Percentiles rank a stretch among this genome's conserved stretches.
Conservation (phyloP, 2,797 vertebrate genomes). For the Peromyscus aztecus region DNA sequence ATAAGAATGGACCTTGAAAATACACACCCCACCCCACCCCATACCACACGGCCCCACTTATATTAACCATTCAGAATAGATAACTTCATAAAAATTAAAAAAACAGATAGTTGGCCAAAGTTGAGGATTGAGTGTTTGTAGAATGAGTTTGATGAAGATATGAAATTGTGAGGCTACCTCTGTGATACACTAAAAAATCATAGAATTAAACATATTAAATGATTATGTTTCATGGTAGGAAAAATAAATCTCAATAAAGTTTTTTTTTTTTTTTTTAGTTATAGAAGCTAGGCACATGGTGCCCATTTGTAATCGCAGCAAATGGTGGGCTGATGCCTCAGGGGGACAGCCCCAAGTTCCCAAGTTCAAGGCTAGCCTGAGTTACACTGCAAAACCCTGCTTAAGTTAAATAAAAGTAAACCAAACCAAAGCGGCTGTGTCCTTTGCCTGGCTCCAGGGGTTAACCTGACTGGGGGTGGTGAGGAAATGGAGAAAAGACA, state of each 20-base stretch:
- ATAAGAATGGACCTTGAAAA: not conserved
- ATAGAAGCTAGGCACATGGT: not conserved
- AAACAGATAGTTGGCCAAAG: not conserved
- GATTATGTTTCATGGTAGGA: not conserved
- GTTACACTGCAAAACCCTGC: not conserved
- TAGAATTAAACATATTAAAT: not conserved
- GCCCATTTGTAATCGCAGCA: not conserved
- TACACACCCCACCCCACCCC: not conserved
- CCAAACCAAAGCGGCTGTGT: not conserved
- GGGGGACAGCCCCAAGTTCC: not conserved
- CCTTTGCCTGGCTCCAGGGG: not conserved
- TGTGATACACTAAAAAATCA: not conserved
- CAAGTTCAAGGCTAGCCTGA: not conserved
- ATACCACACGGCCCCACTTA: not conserved
- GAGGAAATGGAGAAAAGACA: not conserved
- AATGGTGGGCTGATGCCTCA: not conserved
- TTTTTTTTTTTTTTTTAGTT: not conserved
- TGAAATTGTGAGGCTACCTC: slow-evolving; percentile 10
- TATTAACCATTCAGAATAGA: not conserved
- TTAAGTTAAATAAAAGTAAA: not conserved
- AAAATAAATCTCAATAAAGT: slow-evolving; percentile 4
- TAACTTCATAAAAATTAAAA: not conserved
- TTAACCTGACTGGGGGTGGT: not conserved
- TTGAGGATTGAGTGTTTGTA: not conserved
- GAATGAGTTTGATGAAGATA: slow-evolving; percentile 16